Conservation (phyloP, 2,797 vertebrate species). For the Trichosurus vulpecula region DNA sequence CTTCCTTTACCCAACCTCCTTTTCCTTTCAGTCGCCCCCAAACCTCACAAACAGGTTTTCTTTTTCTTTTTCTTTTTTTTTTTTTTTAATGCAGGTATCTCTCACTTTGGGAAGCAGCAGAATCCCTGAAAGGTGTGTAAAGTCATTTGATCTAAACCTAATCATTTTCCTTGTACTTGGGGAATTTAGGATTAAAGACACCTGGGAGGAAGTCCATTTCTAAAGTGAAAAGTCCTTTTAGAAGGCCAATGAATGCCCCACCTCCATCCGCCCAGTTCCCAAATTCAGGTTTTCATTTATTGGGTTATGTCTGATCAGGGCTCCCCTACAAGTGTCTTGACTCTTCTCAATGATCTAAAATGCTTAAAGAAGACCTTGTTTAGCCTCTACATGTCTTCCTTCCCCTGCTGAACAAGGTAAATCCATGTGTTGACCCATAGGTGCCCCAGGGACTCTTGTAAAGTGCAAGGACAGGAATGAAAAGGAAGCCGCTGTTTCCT, state of each 20-base stretch:
- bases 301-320: background rate
- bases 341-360: background rate
- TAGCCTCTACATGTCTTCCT: background rate
- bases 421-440: background rate
- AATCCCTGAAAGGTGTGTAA: background rate
- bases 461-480: background rate
- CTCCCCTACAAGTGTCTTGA: background rate
- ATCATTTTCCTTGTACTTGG: background rate
- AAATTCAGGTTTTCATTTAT: accelerated
- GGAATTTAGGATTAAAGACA: background rate
- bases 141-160: background rate
- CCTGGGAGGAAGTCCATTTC: background rate
- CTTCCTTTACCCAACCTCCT: background rate
- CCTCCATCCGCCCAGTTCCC: background rate
- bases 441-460: background rate
- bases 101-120: background rate
- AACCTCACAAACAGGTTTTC: background rate
- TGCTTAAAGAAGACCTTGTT: background rate
- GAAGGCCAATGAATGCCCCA: background rate
- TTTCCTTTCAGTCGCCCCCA: background rate
- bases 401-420: background rate
- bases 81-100: background rate
- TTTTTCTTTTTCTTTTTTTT: background rate
- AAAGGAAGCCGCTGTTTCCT: background rate
- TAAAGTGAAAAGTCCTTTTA: background rate